A percentile compares a stretch with the other conserved stretches of the same genome.
Conservation (phyloP, 1,140 invertebrate genomes). For the Aporrectodea caliginosa region DNA sequence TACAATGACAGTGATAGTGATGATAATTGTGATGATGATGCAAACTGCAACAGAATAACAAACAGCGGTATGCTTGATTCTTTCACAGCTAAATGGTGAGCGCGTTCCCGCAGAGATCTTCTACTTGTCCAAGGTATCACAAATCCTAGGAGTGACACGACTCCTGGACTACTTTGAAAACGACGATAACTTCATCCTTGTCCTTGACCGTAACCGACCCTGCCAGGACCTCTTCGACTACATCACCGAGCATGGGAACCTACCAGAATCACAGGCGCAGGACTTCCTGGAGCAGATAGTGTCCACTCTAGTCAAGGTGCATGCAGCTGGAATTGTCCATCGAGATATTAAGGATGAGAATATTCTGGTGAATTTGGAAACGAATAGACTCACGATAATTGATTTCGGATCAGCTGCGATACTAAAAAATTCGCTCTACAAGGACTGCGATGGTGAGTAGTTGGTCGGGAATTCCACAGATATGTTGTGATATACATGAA, state of each 20-base stretch:
- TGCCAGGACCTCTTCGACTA: constrained; percentile 68
- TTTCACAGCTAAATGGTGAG: constrained; percentile 35
- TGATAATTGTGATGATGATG: too few relatives aligned
- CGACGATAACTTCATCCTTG: constrained; percentile 60
- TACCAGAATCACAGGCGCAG: constrained; percentile 61
- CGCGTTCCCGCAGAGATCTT: constrained; percentile 64
- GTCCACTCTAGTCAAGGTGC: constrained; percentile 51
- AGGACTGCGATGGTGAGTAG: constrained; percentile 65
- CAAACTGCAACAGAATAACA: too few relatives aligned
- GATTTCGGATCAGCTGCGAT: constrained; percentile 66
- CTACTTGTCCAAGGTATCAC: constrained; percentile 61
- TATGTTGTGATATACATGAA: too few relatives aligned
- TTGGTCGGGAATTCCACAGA: too few relatives aligned
- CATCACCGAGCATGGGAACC: constrained; percentile 63
- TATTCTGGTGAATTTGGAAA: constrained; percentile 64
- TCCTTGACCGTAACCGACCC: constrained; percentile 65
- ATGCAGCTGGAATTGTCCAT: constrained; percentile 58
- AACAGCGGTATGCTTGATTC: too few relatives aligned
- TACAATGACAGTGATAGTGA: too few relatives aligned
- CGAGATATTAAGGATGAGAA: constrained; percentile 71
- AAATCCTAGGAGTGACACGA: constrained; percentile 62
- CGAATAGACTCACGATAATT: constrained; percentile 42
- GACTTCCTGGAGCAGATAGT: constrained; percentile 60
- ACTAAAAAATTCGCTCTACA: constrained; percentile 62
- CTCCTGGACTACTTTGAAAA: constrained; percentile 64